These are phyloP conservation scores for Trichoplusia ni DNA, from an alignment of 1,140 invertebrate genomes.

Conservation along the genomic window DNA sequence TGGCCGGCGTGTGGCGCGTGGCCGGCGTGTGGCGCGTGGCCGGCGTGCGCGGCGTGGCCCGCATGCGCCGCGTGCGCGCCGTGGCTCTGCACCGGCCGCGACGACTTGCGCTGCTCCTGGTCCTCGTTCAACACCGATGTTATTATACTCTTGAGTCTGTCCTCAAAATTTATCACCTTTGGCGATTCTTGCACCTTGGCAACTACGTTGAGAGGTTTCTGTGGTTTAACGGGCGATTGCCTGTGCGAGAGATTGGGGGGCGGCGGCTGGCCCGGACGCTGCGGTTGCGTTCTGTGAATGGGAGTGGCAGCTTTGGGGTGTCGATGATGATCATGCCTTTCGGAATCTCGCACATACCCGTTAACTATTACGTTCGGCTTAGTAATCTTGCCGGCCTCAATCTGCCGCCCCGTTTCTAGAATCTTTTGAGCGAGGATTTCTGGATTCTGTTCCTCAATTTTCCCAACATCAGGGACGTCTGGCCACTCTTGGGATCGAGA, in stretches of 20 bases:
- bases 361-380: slow-evolving; percentile 77
- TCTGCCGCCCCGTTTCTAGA: slow-evolving; percentile 92
- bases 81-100: slow-evolving; percentile 57
- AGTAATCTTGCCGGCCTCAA: slow-evolving; percentile 89
- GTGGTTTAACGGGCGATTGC: slow-evolving; percentile 71
- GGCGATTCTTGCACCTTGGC: slow-evolving; percentile 87
- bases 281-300: slow-evolving; percentile 29
- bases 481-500: slow-evolving; percentile 94
- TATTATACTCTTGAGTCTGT: slow-evolving; percentile 95
- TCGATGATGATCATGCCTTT: slow-evolving; percentile 62
- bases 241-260: slow-evolving; percentile 59
- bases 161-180: slow-evolving; percentile 93
- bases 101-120: slow-evolving; percentile 76
- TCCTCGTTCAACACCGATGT: slow-evolving; percentile 95
- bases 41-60: slow-evolving; percentile 35
- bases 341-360: slow-evolving; percentile 69
- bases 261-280: slow-evolving; percentile 35
- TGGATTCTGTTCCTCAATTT: slow-evolving; percentile 95
- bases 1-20: slow-evolving; percentile 6
- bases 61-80: slow-evolving; percentile 36
- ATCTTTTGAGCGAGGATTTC: slow-evolving; percentile 94
- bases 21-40: slow-evolving; percentile 33
- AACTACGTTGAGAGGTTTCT: slow-evolving; percentile 77
- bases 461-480: slow-evolving; percentile 93
- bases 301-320: slow-evolving; percentile 40